Conservation (phyloP, 1,140 invertebrate genomes). For the Drosophila ogumai region DNA sequence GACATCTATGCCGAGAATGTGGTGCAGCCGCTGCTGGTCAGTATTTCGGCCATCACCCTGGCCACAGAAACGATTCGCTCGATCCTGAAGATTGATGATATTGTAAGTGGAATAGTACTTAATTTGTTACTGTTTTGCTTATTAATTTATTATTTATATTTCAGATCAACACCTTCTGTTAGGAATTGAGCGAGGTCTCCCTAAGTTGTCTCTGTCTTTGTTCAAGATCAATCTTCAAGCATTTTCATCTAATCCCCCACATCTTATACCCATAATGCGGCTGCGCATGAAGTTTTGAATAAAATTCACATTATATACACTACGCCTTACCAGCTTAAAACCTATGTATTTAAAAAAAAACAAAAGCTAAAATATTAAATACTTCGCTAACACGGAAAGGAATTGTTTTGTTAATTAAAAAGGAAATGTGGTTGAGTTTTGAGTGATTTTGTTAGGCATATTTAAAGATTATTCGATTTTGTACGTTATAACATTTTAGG, state of each 20-base stretch:
- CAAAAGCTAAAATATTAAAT: slow-evolving; percentile 43
- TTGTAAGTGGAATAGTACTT: slow-evolving; percentile 87
- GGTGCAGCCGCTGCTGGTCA: slow-evolving; percentile 98
- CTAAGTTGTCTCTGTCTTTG: slow-evolving; percentile 11
- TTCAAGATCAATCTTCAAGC: slow-evolving; percentile 54
- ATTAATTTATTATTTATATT: slow-evolving; percentile 20
- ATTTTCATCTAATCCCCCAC: slow-evolving; percentile 63
- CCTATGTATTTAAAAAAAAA: slow-evolving; percentile 63
- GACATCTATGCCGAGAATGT: slow-evolving; percentile 99
- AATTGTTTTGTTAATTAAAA: background rate
- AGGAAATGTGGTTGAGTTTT: no score
- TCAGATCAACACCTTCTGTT: slow-evolving; percentile 79
- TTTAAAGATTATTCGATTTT: no score
- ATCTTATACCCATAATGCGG: slow-evolving; percentile 50
- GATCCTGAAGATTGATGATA: slow-evolving; percentile 99
- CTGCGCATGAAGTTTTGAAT: slow-evolving; percentile 60
- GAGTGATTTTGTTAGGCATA: background rate
- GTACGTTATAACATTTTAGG: no score
- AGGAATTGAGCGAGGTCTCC: slow-evolving; percentile 35
- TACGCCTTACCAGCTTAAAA: slow-evolving; percentile 60
- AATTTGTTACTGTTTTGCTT: background rate
- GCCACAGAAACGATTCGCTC: slow-evolving; percentile 98
- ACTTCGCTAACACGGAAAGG: slow-evolving; percentile 49
- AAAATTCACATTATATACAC: slow-evolving; percentile 70
- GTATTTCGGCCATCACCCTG: slow-evolving; percentile 96